These are phyloP conservation scores for Ctenoplectra terminalis DNA, from an alignment of 1,140 invertebrate species.

Conservation along the genomic window DNA sequence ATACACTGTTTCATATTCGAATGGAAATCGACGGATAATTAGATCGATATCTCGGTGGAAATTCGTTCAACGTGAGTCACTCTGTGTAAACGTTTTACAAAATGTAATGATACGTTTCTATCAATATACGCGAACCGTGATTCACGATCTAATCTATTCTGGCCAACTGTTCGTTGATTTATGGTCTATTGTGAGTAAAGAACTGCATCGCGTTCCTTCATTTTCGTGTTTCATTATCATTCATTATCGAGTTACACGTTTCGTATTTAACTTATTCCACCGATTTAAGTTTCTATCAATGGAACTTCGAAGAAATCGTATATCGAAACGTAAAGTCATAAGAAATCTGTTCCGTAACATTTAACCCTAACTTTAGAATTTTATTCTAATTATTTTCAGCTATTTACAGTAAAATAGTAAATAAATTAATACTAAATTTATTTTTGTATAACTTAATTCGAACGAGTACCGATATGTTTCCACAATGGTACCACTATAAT, in stretches of 20 bases:
- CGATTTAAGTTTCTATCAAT: background rate
- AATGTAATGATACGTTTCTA: slow-evolving; percentile 65
- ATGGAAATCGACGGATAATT: slow-evolving; percentile 66
- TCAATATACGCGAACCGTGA: slow-evolving; percentile 42
- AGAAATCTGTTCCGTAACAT: no score
- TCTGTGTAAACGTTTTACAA: slow-evolving; percentile 50
- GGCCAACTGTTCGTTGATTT: slow-evolving; percentile 58
- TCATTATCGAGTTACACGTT: slow-evolving; percentile 17
- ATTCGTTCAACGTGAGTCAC: slow-evolving; percentile 42
- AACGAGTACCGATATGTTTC: no score
- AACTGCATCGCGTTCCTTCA: slow-evolving; percentile 20
- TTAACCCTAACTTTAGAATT: no score
- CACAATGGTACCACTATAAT: no score
- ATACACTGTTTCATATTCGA: slow-evolving; percentile 14
- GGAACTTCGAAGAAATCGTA: background rate
- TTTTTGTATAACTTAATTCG: no score
- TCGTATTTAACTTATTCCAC: background rate
- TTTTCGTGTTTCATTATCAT: slow-evolving; percentile 24
- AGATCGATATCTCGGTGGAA: slow-evolving; percentile 43
- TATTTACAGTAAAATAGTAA: no score
- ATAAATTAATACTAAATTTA: no score
- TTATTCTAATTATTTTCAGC: no score
- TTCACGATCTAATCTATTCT: slow-evolving; percentile 60
- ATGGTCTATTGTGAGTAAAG: slow-evolving; percentile 43
- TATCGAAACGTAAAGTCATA: no score